Evolutionary conservation across 1,140 invertebrate species (phyloP).

Genomic region (Metopolophium dirhodum): DNA sequence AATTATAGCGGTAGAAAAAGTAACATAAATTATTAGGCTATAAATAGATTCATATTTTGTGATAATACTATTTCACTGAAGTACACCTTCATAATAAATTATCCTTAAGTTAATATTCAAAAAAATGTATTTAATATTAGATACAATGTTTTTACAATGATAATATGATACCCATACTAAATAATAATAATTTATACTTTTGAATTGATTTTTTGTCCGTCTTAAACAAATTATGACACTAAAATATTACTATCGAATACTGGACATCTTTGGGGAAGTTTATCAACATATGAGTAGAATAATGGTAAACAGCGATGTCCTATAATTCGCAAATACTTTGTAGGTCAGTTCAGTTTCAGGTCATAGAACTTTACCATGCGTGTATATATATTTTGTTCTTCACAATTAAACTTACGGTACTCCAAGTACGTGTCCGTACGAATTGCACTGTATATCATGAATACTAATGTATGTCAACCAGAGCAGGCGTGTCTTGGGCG

Average conservation of each 20-base stretch:
- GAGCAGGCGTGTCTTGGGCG: slow-evolving; percentile 38
- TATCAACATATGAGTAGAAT: background rate
- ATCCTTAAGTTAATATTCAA: background rate
- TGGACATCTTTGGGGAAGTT: background rate
- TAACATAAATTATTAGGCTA: background rate
- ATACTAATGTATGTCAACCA: slow-evolving; percentile 50
- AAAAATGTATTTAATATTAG: background rate
- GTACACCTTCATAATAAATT: background rate
- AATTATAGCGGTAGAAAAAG: background rate
- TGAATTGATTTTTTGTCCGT: background rate
- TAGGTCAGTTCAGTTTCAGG: slow-evolving; percentile 36
- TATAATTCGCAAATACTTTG: slow-evolving; percentile 32
- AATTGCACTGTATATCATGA: slow-evolving; percentile 27
- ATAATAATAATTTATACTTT: background rate
- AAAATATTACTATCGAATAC: background rate
- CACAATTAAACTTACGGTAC: slow-evolving; percentile 57
- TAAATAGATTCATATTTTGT: background rate
- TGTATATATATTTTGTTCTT: background rate
- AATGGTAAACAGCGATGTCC: background rate
- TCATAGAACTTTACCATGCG: slow-evolving; percentile 44
- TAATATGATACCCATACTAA: background rate
- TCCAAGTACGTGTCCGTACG: slow-evolving; percentile 47
- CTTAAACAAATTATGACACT: background rate
- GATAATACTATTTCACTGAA: background rate
- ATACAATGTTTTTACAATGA: background rate